Percentiles rank a stretch among this genome's conserved stretches.
Evolutionary conservation across 2,113 vertebrate species (phyloP).

Genomic region (Oxyruncus cristatus): DNA sequence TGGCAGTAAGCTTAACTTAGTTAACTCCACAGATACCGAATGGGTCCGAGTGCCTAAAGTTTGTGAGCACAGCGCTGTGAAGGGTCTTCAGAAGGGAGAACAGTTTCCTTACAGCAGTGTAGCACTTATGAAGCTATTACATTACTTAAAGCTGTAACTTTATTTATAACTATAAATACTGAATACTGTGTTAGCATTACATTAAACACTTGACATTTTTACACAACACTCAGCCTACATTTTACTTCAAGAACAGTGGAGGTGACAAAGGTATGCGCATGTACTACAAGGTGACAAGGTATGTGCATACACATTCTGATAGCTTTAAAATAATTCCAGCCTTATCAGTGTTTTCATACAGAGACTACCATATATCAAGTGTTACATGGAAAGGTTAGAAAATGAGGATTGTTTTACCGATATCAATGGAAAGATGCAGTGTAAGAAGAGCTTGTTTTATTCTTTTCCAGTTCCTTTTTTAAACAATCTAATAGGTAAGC

Average conservation of each 20-base stretch:
- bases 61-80: neutral
- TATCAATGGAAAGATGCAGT: neutral
- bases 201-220: neutral
- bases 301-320: accelerated
- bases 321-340: neutral
- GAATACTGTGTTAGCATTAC: neutral
- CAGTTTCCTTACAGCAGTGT: neutral
- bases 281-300: neutral
- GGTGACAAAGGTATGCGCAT: accelerated
- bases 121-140: neutral
- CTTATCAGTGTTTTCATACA: neutral
- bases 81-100: neutral
- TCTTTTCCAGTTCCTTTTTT: neutral
- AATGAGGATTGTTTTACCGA: neutral
- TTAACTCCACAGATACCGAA: constrained; percentile 73
- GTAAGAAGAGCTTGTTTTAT: neutral
- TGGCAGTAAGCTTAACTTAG: constrained; percentile 39
- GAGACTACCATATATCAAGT: neutral
- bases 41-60: neutral
- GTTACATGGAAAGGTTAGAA: neutral
- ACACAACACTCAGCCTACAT: neutral
- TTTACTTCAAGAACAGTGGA: neutral
- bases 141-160: neutral
- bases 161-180: neutral
- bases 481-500: neutral